These are phyloP conservation scores for Aphis gossypii DNA, from an alignment of 1,140 invertebrate genomes.

Conservation along the genomic window DNA sequence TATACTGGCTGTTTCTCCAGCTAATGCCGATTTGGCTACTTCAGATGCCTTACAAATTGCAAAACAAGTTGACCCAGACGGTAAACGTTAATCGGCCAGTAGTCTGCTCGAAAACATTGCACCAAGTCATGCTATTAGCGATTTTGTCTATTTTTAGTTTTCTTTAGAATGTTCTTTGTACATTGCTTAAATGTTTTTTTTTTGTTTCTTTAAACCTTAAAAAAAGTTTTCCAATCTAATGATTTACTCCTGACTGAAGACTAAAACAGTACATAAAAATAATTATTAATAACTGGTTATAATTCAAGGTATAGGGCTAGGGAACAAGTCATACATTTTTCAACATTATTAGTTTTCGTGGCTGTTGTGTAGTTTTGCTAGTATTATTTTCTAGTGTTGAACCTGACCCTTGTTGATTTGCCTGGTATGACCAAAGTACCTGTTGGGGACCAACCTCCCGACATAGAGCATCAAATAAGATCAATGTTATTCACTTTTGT, in stretches of 20 bases:
- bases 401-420: conserved; percentile 94
- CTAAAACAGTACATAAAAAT: not conserved
- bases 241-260: not conserved
- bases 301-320: not conserved
- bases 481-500: conserved; percentile 95
- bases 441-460: conserved; percentile 91
- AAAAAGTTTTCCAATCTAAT: not conserved
- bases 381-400: conserved; percentile 77
- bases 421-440: conserved; percentile 95
- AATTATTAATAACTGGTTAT: not conserved
- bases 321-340: not conserved
- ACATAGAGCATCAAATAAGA: conserved; percentile 93
- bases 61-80: conserved; percentile 95
- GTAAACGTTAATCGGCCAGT: conserved; percentile 65
- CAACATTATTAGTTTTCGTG: conserved; percentile 3
- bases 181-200: conserved; percentile 16
- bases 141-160: conserved; percentile 44
- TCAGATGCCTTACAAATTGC: conserved; percentile 95
- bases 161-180: conserved; percentile 11
- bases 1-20: conserved; percentile 95
- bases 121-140: conserved; percentile 46
- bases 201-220: not conserved
- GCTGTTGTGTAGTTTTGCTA: conserved; percentile 55
- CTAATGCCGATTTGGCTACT: conserved; percentile 95
- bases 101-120: conserved; percentile 34